Percentiles rank a stretch among this genome's conserved stretches.
Evolutionary conservation across 2,113 vertebrate genomes (phyloP).

Genomic region (Zapornia atra): DNA sequence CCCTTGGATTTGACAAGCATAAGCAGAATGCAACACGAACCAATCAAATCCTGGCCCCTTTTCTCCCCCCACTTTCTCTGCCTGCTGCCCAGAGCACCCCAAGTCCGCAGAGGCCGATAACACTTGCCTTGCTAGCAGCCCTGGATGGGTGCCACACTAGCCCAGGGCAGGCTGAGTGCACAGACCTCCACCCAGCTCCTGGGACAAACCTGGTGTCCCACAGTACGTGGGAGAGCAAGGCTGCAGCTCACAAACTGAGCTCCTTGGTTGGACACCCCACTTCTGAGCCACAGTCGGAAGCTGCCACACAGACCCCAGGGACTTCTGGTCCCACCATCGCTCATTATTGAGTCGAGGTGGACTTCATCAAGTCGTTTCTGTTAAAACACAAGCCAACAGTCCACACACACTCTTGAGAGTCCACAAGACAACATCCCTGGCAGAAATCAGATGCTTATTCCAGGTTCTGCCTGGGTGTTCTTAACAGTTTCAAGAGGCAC

Average conservation of each 20-base stretch:
- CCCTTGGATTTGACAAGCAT: neutral
- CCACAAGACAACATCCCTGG: neutral
- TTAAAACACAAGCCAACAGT: neutral
- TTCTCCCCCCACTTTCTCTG: neutral
- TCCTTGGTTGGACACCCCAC: neutral
- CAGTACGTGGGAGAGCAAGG: neutral
- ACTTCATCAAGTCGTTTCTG: neutral
- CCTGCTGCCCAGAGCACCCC: neutral
- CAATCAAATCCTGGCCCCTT: neutral
- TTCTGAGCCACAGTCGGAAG: neutral
- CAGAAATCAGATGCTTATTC: neutral
- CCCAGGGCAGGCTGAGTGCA: neutral
- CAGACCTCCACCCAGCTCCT: neutral
- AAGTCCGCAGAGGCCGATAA: neutral
- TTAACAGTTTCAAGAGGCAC: neutral
- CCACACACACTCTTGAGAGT: neutral
- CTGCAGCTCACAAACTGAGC: neutral
- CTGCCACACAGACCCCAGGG: neutral
- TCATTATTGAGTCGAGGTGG: neutral
- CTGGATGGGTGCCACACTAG: accelerated
- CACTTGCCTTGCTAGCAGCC: neutral
- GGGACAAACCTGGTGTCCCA: neutral
- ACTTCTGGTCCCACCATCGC: neutral
- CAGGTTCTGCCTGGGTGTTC: neutral
- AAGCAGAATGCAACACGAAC: neutral